Percentiles rank a stretch among this genome's conserved stretches.
These are phyloP conservation scores for Panagrolaimus sp. DNA, from an alignment of 1,140 invertebrate genomes.

Conservation along the genomic window DNA sequence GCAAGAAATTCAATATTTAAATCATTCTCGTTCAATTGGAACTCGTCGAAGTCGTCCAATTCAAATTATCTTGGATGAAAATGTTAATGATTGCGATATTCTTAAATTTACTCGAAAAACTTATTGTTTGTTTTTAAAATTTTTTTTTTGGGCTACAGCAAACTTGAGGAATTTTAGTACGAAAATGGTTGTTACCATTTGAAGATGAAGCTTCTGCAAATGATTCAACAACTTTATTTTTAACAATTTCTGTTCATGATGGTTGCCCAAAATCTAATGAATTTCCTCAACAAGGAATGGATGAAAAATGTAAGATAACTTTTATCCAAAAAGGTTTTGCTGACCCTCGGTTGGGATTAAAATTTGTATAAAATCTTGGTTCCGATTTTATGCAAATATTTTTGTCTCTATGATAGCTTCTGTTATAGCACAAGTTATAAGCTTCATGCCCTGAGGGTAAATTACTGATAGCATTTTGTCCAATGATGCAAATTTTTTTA, in stretches of 20 bases:
- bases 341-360: no score
- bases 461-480: no score
- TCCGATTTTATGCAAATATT: no score
- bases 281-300: slow-evolving; percentile 43
- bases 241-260: slow-evolving; percentile 30
- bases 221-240: slow-evolving; percentile 15
- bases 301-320: slow-evolving; percentile 53
- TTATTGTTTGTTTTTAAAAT: slow-evolving; percentile 1
- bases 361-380: slow-evolving; percentile 20
- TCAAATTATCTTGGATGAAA: background rate
- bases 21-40: slow-evolving; percentile 18
- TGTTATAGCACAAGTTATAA: no score
- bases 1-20: slow-evolving; percentile 39
- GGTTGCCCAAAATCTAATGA: slow-evolving; percentile 32
- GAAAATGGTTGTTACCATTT: background rate
- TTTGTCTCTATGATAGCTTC: no score
- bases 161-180: background rate
- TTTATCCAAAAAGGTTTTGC: background rate
- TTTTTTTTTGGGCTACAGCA: no score
- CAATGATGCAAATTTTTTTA: no score
- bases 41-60: slow-evolving; percentile 14
- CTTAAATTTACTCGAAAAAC: slow-evolving; percentile 22
- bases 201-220: background rate
- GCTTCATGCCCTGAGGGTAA: no score
- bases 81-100: slow-evolving; percentile 29